phyloP scores from a whole-genome alignment of 1,140 invertebrate genomes.

The Rhopalosiphum padi region DNA sequence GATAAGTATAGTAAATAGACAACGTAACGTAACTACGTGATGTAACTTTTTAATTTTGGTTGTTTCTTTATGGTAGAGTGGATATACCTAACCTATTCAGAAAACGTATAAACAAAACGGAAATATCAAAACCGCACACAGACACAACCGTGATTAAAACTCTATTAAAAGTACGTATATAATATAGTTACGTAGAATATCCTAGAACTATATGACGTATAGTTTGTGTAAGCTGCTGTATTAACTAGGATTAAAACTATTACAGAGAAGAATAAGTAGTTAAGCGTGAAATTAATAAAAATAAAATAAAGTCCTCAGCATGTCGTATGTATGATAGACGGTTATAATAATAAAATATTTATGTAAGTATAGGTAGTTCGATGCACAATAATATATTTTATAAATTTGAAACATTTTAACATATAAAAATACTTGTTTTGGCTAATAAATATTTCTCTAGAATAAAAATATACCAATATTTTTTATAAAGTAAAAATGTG shows the following conservation, averaged over 20 bases:
- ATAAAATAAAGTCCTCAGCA: neutral
- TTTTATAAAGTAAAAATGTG: neutral
- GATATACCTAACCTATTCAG: neutral
- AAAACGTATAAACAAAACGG: neutral
- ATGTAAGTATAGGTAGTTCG: neutral
- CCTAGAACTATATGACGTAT: neutral
- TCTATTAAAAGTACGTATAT: neutral
- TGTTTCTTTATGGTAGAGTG: neutral
- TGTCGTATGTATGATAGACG: neutral
- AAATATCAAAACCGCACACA: neutral
- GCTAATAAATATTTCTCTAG: neutral
- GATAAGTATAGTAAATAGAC: neutral
- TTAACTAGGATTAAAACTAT: neutral
- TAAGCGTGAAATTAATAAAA: neutral
- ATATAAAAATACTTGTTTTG: neutral
- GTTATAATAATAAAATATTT: neutral
- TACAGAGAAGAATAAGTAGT: neutral
- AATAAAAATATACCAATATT: no score
- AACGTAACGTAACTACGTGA: neutral
- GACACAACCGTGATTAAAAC: neutral
- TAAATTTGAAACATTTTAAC: neutral
- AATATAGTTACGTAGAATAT: slow-evolving; percentile 1
- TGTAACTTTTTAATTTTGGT: slow-evolving; percentile 10
- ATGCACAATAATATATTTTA: neutral
- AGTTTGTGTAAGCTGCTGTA: neutral